These are phyloP conservation scores for Pecten maximus DNA, from an alignment of 2,888 invertebrate species.

Conservation along the genomic window DNA sequence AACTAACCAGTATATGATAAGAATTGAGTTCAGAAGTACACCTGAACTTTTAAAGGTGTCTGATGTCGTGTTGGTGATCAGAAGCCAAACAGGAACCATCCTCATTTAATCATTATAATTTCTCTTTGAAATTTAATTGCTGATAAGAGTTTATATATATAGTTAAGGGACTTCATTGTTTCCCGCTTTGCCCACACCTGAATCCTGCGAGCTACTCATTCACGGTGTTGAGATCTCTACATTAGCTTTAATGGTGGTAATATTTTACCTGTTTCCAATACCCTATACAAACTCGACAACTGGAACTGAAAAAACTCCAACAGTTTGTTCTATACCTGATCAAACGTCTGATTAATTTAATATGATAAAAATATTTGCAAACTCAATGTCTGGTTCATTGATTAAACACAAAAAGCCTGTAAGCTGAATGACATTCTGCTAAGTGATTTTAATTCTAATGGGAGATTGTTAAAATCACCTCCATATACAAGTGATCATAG, in stretches of 20 bases:
- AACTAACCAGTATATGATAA: too few species aligned
- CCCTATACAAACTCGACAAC: neutral
- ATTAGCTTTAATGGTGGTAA: neutral
- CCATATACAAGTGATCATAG: neutral
- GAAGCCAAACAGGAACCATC: neutral
- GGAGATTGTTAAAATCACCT: slow-evolving; percentile 26
- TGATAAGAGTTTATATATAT: slow-evolving; percentile 28
- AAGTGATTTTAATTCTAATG: slow-evolving; percentile 30
- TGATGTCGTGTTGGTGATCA: neutral
- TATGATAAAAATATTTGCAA: slow-evolving; percentile 35
- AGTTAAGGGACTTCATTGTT: neutral
- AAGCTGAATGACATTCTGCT: slow-evolving; percentile 22
- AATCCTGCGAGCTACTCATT: neutral
- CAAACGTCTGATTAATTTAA: slow-evolving; percentile 14
- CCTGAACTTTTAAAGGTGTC: neutral
- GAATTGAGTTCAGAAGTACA: neutral
- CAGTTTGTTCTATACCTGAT: slow-evolving; percentile 11
- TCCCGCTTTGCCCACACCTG: neutral
- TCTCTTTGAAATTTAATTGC: slow-evolving; percentile 3
- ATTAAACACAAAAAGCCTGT: slow-evolving; percentile 6
- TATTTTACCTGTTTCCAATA: slow-evolving; percentile 2
- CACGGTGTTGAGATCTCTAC: neutral
- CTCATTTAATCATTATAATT: neutral
- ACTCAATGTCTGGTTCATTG: neutral
- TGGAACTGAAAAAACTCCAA: neutral